Base-by-base conservation (phyloP, 2,797 vertebrate species). In the Sternotherus odoratus region DNA sequence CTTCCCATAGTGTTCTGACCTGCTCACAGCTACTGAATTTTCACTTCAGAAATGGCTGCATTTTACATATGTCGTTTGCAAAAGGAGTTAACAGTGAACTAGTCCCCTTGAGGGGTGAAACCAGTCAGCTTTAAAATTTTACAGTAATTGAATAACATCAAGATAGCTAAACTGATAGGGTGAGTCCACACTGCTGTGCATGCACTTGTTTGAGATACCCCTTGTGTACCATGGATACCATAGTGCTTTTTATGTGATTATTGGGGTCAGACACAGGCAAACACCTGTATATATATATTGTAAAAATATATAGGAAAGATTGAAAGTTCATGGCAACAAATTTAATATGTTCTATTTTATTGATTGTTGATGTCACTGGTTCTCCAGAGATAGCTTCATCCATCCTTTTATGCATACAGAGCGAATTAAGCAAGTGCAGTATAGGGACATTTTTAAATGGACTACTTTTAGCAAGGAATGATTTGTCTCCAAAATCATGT, bases 341-440 rank as follows among this genome's bases (percentile, higher is more conserved):
- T 97, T 95, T 89, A 75, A 82, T 24, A 1, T 85, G 83, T 90
- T 87, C 63, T 82, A 48, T 93, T 97, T 97, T 95, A 94, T 96
- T 94, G 93, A 91, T 77, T 77, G 92, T 92, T 79, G 43, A 5
- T 39, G 83, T 51, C 60, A 83, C 56, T 95, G 79, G 63, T 96
- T 91, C 94, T 96, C 85, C 66, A 39, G 94, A 86, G 83, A 83
- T 88, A 84, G 9, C 95, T 96, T 94, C 93, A 90, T 96, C 94
- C 63, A n/a, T 92, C 79, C 94, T 97, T 98, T 96, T 82, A 72
- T 50, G 49, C 95, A 82, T 83, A 78, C 85, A 63, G 78, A 91
- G 88, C 86, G 97, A 92, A 95, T 96, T 93, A 90, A 19, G 2
- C 26, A 36, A 95, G 87, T 84, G 83, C 80, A 46, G 16, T 0